These are phyloP conservation scores for Biston stratarius DNA, from an alignment of 2,888 invertebrate genomes.

Conservation along the genomic window DNA sequence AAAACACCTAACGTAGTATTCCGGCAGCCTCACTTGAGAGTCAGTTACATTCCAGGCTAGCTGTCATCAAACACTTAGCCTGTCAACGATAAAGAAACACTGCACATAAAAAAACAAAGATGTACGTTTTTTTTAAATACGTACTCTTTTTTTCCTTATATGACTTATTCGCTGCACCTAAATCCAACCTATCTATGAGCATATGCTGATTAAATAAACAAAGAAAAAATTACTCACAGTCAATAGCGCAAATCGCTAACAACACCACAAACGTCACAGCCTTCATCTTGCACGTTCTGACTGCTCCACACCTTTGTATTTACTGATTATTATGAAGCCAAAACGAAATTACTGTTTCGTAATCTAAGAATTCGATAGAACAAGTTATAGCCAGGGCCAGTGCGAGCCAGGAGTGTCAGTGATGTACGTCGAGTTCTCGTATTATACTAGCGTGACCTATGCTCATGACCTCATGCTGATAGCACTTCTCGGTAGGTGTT, in stretches of 20 bases:
- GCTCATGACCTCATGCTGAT: constrained; percentile 69
- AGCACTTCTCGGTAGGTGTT: constrained; percentile 59
- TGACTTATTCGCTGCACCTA: too few species aligned
- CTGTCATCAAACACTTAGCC: too few species aligned
- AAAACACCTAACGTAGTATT: too few species aligned
- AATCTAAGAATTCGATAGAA: constrained; percentile 39
- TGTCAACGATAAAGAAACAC: too few species aligned
- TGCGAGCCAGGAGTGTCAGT: constrained; percentile 40
- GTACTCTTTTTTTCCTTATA: too few species aligned
- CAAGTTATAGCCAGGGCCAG: constrained; percentile 56
- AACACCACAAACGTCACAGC: constrained; percentile 60
- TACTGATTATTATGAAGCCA: constrained; percentile 41
- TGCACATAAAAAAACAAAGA: too few species aligned
- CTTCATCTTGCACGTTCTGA: constrained; percentile 64
- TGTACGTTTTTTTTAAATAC: too few species aligned
- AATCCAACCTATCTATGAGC: neutral
- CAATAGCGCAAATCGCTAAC: constrained; percentile 63
- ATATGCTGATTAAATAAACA: constrained; percentile 11
- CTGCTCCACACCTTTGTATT: constrained; percentile 30
- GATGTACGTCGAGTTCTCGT: constrained; percentile 31
- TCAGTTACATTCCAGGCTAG: too few species aligned
- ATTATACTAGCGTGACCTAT: constrained; percentile 61
- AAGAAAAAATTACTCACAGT: constrained; percentile 68
- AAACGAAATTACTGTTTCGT: constrained; percentile 22
- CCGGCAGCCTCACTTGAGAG: too few species aligned